Evolutionary conservation across 2,797 vertebrate genomes (phyloP), one percentile per base, ranked within the genome.

Genomic region (Eulemur mongoz): DNA sequence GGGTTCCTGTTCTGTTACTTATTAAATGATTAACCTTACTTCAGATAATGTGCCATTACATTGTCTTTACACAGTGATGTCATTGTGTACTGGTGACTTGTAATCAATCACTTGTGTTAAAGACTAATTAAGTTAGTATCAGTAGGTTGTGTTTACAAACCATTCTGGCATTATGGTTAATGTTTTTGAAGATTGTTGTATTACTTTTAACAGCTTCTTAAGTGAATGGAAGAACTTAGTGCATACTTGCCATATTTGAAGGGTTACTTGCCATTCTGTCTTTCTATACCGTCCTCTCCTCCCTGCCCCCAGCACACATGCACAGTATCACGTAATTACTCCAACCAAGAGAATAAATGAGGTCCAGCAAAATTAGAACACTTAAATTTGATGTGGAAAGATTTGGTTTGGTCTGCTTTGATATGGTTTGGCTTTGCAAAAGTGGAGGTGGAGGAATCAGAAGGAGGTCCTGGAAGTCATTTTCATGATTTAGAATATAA

Each of bases 51-150:
- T 89, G 59, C 32, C 93, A 59, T 97, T 96, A 75, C 82, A 81
- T 90, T 96, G 43, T 97, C 97, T 96, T 98, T 96, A 97, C 78
- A 98, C 97, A 98, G 43, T 98, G 97, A 57, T 92, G 85, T 93
- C 32, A 12, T 82, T 98, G 76, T 98, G 67, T 93, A 96, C 79
- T 94, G 14, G 92, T 30, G 63, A 38, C 85, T 65, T 85, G 35
- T 9, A 40, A 15, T 95, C 54, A 65, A 1, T 97, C 95, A 90
- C 57, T 94, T 70, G 89, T 97, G 96, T 98, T 98, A 98, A 98
- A 98, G 91, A 98, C 32, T 97, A 97, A 98, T 94, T 93, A 79
- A 87, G 6, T 63, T 65, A 15, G 84, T 94, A 95, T 25, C 80
- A 52, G n/a, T 57, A 54, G 22, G 8, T 92, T 97, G 32, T 96